These are phyloP conservation scores for Caenorhabditis remanei DNA, from an alignment of 1,140 invertebrate genomes.

Conservation along the genomic window DNA sequence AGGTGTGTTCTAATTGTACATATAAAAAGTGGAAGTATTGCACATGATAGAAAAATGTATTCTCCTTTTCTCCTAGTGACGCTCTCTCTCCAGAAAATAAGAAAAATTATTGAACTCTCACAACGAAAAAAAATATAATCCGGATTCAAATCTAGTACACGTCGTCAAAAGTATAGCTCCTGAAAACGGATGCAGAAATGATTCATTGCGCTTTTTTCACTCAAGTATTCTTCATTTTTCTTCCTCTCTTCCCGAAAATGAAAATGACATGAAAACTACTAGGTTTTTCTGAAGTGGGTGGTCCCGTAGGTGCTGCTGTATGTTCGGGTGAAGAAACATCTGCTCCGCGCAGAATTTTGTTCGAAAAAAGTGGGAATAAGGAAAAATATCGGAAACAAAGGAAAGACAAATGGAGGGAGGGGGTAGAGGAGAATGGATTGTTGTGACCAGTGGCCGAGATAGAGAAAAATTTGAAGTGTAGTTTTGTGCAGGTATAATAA, in stretches of 20 bases:
- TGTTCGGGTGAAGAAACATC: conserved; percentile 10
- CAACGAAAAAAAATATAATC: too few species aligned
- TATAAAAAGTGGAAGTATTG: too few species aligned
- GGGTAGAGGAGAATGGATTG: neutral
- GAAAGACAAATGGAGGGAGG: neutral
- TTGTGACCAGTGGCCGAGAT: conserved; percentile 2
- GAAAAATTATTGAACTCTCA: too few species aligned
- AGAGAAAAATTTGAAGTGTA: neutral
- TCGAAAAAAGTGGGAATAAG: neutral
- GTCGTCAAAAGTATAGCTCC: neutral
- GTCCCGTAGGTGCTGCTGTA: neutral
- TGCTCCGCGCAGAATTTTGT: neutral
- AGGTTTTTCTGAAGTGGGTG: conserved; percentile 29
- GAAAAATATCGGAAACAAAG: conserved; percentile 1
- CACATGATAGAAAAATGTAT: too few species aligned
- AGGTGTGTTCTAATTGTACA: neutral
- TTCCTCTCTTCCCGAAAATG: neutral
- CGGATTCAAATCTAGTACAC: neutral
- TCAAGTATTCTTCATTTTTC: conserved; percentile 20
- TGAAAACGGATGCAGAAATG: conserved; percentile 29
- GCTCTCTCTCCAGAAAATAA: neutral
- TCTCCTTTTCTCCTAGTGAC: too few species aligned
- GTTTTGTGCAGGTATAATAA: neutral
- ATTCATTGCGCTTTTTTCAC: conserved; percentile 29
- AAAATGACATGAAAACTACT: conserved; percentile 16